These are phyloP conservation scores for Oriolus oriolus DNA, from an alignment of 2,113 vertebrate genomes.

Conservation along the genomic window DNA sequence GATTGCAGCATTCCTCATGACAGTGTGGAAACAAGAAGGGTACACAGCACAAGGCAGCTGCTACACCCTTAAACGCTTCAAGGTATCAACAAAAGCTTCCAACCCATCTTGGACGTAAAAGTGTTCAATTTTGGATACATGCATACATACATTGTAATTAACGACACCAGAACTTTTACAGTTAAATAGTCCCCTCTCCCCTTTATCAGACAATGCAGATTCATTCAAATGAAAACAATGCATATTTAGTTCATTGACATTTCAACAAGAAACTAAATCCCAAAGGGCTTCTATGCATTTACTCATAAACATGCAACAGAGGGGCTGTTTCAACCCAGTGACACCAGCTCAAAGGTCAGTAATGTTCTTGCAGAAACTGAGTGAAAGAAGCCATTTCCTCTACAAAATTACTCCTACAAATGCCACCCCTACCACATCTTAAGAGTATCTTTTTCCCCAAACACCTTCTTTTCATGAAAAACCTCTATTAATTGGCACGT, in stretches of 20 bases:
- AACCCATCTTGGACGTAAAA: fast-evolving
- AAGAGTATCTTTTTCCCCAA: not conserved
- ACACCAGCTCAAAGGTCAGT: not conserved
- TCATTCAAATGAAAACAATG: not conserved
- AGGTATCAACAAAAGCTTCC: not conserved
- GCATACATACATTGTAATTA: not conserved
- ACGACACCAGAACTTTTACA: not conserved
- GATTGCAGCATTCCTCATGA: not conserved
- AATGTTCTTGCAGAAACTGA: not conserved
- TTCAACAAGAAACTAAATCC: not conserved
- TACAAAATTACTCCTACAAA: not conserved
- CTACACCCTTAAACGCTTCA: not conserved
- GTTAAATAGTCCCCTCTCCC: not conserved
- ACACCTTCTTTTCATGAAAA: not conserved
- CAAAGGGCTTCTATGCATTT: not conserved
- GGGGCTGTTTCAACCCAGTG: not conserved
- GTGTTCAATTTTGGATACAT: not conserved
- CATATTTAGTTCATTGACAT: not conserved
- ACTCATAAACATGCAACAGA: not conserved
- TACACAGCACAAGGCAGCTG: not conserved
- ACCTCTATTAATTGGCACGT: not conserved
- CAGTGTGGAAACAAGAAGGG: not conserved
- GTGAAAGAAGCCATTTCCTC: not conserved
- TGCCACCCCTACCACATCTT: not conserved
- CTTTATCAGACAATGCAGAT: not conserved